Conservation (phyloP, 1,140 invertebrate genomes). For the Dendrolimus kikuchii region DNA sequence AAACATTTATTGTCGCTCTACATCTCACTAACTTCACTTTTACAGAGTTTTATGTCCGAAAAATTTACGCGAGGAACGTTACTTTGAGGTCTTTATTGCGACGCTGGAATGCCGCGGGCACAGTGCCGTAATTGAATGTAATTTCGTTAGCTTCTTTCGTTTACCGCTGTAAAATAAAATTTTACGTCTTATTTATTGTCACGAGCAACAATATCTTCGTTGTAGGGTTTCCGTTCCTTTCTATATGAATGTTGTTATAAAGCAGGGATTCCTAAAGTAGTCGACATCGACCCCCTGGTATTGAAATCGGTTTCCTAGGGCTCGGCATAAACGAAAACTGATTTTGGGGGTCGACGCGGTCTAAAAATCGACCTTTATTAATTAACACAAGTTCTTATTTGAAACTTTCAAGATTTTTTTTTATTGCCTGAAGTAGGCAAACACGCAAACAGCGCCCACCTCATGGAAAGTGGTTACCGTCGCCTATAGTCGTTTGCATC, state of each 20-base stretch:
- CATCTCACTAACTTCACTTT: slow-evolving; percentile 68
- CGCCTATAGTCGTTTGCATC: no score
- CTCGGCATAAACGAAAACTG: no score
- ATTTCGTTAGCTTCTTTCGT: slow-evolving; percentile 68
- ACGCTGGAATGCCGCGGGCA: slow-evolving; percentile 52
- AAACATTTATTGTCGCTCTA: slow-evolving; percentile 66
- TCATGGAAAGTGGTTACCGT: no score
- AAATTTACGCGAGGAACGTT: slow-evolving; percentile 65
- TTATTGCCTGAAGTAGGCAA: no score
- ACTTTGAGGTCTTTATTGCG: slow-evolving; percentile 59
- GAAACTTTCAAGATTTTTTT: no score
- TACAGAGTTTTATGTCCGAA: slow-evolving; percentile 69
- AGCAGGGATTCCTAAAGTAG: no score
- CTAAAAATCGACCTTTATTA: no score
- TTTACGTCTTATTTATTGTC: slow-evolving; percentile 67
- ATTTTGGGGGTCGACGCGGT: no score
- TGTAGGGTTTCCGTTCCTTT: slow-evolving; percentile 19
- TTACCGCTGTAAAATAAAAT: slow-evolving; percentile 68
- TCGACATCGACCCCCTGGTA: no score
- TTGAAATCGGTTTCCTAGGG: no score
- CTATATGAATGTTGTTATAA: slow-evolving; percentile 12
- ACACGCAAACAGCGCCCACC: no score
- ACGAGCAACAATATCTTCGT: slow-evolving; percentile 50
- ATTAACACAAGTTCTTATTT: no score
- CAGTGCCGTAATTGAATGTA: slow-evolving; percentile 65